phyloP scores from a whole-genome alignment of 1,140 invertebrate genomes.

The Epicauta chinensis region DNA sequence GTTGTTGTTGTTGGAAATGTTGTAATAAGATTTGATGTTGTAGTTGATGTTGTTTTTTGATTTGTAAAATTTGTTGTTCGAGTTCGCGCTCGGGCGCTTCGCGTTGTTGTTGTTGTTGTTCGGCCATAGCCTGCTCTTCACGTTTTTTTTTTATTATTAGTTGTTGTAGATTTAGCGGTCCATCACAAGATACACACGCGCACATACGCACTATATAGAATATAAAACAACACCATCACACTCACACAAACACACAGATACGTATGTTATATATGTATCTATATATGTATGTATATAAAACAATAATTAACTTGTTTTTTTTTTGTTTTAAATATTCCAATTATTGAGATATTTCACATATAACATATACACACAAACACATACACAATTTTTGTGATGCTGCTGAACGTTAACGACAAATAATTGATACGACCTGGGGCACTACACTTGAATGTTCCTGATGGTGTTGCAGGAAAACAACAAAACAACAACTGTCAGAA shows the following conservation, averaged over 20 bases:
- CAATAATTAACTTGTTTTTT: no score
- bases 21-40: conserved; percentile 64
- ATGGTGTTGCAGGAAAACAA: conserved; percentile 20
- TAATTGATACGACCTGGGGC: no score
- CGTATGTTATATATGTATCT: no score
- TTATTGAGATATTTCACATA: no score
- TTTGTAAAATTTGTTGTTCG: conserved; percentile 45
- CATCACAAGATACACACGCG: conserved; percentile 19
- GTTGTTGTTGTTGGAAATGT: conserved; percentile 63
- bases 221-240: not conserved
- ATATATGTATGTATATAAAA: no score
- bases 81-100: conserved; percentile 40
- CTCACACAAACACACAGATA: no score
- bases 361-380: no score
- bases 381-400: not conserved
- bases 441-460: no score
- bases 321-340: no score
- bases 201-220: conserved; percentile 20
- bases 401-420: not conserved
- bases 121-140: conserved; percentile 39
- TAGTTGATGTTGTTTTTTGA: conserved; percentile 67
- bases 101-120: conserved; percentile 27
- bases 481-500: conserved; percentile 32
- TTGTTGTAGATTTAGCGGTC: conserved; percentile 26
- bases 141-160: conserved; percentile 32